Evolutionary conservation across 2,888 invertebrate genomes (phyloP).

Genomic region (Zygothrica quintamaculata): DNA sequence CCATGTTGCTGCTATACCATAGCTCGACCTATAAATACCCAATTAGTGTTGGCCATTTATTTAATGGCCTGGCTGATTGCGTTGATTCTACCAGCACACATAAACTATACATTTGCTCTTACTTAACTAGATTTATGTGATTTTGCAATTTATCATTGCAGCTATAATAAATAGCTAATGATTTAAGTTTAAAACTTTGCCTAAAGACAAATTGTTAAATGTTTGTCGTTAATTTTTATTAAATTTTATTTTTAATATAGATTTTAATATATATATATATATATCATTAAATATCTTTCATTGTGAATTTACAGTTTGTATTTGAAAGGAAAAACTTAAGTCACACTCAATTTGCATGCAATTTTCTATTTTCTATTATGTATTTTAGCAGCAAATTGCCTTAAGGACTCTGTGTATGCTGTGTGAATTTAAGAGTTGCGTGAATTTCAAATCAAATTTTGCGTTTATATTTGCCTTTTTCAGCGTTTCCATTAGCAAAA

Average conservation of each 20-base stretch:
- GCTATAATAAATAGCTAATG: too few species aligned
- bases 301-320: too few species aligned
- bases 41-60: slow-evolving; percentile 75
- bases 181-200: too few species aligned
- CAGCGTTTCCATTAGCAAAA: slow-evolving; percentile 41
- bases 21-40: slow-evolving; percentile 68
- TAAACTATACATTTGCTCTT: slow-evolving; percentile 21
- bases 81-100: slow-evolving; percentile 9
- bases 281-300: too few species aligned
- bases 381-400: neutral
- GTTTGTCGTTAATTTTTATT: too few species aligned
- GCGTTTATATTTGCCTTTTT: slow-evolving; percentile 57
- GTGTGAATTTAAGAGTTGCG: slow-evolving; percentile 31
- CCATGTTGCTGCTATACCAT: slow-evolving; percentile 13
- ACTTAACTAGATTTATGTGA: slow-evolving; percentile 12
- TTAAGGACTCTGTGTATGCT: slow-evolving; percentile 26
- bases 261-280: too few species aligned
- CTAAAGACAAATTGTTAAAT: too few species aligned
- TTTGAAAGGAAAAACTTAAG: neutral
- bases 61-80: slow-evolving; percentile 61
- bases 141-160: neutral
- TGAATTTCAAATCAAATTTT: slow-evolving; percentile 48
- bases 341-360: neutral
- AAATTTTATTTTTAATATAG: too few species aligned
- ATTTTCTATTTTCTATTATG: too few species aligned